phyloP scores from a whole-genome alignment of 2,113 vertebrate species.

The Perca schrenkii region DNA sequence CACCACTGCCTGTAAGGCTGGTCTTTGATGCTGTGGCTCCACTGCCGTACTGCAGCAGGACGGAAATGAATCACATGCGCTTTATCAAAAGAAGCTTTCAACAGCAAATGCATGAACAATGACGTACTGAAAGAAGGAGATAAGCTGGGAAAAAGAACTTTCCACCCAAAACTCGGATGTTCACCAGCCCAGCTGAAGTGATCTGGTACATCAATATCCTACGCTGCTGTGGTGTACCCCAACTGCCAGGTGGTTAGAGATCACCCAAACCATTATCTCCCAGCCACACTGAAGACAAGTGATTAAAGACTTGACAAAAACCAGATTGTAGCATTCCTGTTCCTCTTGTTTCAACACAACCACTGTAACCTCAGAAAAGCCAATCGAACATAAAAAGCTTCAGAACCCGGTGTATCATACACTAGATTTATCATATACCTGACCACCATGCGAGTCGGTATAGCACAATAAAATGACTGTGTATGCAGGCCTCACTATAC shows the following conservation, averaged over 20 bases:
- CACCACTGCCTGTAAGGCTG: neutral
- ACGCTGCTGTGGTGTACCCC: neutral
- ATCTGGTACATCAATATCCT: conserved; percentile 10
- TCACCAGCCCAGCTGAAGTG: neutral
- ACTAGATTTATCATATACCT: neutral
- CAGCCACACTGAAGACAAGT: neutral
- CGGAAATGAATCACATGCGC: conserved; percentile 48
- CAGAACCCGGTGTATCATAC: neutral
- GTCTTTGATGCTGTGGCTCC: conserved; percentile 51
- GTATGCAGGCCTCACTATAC: neutral
- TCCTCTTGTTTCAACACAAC: conserved; percentile 35
- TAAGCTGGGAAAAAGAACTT: neutral
- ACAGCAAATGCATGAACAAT: conserved; percentile 35
- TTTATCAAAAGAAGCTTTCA: conserved; percentile 54
- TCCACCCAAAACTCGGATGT: conserved; percentile 5
- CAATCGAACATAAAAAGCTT: conserved; percentile 21
- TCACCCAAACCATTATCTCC: conserved; percentile 31
- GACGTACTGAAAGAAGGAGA: neutral
- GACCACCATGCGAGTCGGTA: neutral
- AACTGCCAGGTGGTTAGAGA: conserved; percentile 40
- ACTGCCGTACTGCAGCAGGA: conserved; percentile 26
- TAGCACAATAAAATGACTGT: neutral
- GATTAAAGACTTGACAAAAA: conserved; percentile 37
- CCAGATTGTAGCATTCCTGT: conserved; percentile 28
- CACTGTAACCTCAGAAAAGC: conserved; percentile 9